These are phyloP conservation scores for Poeciliopsis turneri DNA, from an alignment of 2,797 vertebrate species.

Conservation along the genomic window DNA sequence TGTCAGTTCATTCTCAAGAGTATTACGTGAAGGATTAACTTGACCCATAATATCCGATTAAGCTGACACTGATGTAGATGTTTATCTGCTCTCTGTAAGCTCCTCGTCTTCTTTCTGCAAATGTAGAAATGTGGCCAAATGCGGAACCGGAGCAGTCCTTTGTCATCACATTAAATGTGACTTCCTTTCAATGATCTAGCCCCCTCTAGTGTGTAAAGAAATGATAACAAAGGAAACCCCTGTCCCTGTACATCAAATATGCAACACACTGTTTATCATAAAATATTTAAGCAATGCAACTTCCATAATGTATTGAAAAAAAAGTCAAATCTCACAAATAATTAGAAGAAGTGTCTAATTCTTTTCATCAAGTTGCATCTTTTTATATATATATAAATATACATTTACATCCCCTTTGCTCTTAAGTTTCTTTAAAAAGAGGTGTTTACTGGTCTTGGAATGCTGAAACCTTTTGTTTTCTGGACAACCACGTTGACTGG, in stretches of 20 bases:
- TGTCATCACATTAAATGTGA: conserved; percentile 47
- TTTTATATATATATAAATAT: not conserved
- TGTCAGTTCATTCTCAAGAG: conserved; percentile 53
- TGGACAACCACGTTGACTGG: conserved; percentile 18
- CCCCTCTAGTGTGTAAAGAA: conserved; percentile 77
- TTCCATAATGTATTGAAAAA: conserved; percentile 4
- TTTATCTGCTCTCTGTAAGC: conserved; percentile 47
- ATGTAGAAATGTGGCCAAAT: conserved; percentile 24
- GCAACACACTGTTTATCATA: conserved; percentile 16
- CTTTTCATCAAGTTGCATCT: conserved; percentile 13
- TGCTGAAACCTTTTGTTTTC: conserved; percentile 38
- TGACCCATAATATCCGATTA: conserved; percentile 58
- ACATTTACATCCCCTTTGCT: not conserved
- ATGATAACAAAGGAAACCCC: conserved; percentile 51
- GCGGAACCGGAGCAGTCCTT: conserved; percentile 10
- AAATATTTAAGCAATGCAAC: conserved; percentile 27
- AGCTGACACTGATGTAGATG: conserved; percentile 51
- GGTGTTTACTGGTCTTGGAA: conserved; percentile 23
- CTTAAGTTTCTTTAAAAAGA: conserved; percentile 16
- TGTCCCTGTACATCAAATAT: conserved; percentile 36
- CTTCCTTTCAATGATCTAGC: conserved; percentile 75
- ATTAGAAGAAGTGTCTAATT: not conserved
- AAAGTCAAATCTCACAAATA: conserved; percentile 3
- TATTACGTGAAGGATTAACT: conserved; percentile 60
- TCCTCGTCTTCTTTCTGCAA: conserved; percentile 2